Percentiles rank a stretch among this genome's conserved stretches.
Conservation (phyloP, 2,113 vertebrate species). For the Daboia siamensis region DNA sequence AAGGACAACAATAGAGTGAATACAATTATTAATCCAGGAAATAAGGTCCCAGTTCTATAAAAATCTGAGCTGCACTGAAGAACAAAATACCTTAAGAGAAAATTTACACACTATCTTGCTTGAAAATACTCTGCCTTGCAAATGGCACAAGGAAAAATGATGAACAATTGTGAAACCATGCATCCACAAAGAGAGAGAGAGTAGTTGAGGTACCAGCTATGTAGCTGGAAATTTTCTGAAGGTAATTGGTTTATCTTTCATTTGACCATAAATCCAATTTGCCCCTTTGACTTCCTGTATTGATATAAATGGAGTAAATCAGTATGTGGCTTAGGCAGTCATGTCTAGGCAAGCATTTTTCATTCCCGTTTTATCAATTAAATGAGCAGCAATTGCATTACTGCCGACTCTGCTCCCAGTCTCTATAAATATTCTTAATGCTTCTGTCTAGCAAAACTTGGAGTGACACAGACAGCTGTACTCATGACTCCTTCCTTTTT, state of each 20-base stretch:
- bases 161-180: background rate
- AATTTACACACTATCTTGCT: background rate
- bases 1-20: background rate
- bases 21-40: background rate
- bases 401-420: conserved; percentile 73
- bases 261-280: conserved; percentile 86
- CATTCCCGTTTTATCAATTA: conserved; percentile 84
- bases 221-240: conserved; percentile 73
- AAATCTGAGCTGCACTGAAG: background rate
- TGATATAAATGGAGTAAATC: conserved; percentile 76
- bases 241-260: conserved; percentile 83
- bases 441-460: conserved; percentile 68
- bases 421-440: conserved; percentile 83
- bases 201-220: conserved; percentile 61
- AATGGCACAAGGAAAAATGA: background rate
- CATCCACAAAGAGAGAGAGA: conserved; percentile 9
- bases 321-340: conserved; percentile 67
- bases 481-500: conserved; percentile 61
- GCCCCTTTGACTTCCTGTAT: conserved; percentile 81
- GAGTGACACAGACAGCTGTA: conserved; percentile 63
- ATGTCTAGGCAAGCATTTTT: conserved; percentile 70
- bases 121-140: background rate
- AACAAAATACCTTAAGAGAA: background rate
- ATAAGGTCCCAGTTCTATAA: background rate
- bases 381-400: conserved; percentile 87